Evolutionary conservation across 2,888 invertebrate genomes (phyloP).

Genomic region (Caenorhabditis doughertyi): DNA sequence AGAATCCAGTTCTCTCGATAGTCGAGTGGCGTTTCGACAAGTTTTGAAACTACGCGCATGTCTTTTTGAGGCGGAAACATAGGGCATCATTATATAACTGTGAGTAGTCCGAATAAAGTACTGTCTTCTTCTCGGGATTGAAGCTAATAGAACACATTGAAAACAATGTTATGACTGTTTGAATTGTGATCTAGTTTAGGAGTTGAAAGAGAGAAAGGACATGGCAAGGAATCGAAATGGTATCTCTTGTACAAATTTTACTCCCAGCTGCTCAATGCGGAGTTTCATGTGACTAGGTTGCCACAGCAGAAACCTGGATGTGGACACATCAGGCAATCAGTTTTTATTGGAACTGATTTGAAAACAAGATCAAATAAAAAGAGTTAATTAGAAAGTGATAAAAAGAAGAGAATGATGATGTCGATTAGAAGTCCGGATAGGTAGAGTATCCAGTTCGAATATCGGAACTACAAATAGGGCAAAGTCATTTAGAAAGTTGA

Average conservation of each 20-base stretch:
- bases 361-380: constrained; percentile 6
- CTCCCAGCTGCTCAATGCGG: too few species aligned
- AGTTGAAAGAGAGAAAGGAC: too few species aligned
- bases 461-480: constrained; percentile 46
- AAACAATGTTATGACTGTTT: constrained; percentile 3
- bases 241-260: too few species aligned
- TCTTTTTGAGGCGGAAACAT: constrained; percentile 29
- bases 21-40: constrained; percentile 58
- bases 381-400: constrained; percentile 35
- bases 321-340: too few species aligned
- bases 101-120: too few species aligned
- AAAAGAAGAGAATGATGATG: constrained; percentile 7
- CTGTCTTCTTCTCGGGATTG: constrained; percentile 12
- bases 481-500: constrained; percentile 38
- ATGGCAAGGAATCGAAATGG: too few species aligned
- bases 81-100: constrained; percentile 59
- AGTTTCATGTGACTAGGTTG: too few species aligned
- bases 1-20: constrained; percentile 61
- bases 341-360: constrained; percentile 47
- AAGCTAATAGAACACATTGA: constrained; percentile 25
- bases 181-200: background rate
- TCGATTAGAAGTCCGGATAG: constrained; percentile 37
- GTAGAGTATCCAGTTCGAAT: constrained; percentile 38
- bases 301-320: too few species aligned
- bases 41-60: constrained; percentile 52